Percentiles rank a stretch among this genome's conserved stretches.
Conservation (phyloP, 2,113 vertebrate genomes). For the Muntiacus reevesi region DNA sequence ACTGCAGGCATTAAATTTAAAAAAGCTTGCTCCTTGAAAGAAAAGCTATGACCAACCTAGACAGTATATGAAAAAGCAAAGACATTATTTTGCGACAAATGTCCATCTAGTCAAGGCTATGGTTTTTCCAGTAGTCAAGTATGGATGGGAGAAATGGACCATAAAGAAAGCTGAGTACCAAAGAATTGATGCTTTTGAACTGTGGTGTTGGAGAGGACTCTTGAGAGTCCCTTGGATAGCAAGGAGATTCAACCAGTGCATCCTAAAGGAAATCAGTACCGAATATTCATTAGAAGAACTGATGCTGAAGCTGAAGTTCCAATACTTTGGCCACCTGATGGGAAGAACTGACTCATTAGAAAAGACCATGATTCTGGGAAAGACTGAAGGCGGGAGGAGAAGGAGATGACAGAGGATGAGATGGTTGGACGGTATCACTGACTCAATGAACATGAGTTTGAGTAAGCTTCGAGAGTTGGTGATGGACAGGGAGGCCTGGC, state of each 20-base stretch:
- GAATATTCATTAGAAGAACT: neutral
- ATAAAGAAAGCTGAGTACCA: neutral
- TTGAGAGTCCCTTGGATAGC: neutral
- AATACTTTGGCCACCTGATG: neutral
- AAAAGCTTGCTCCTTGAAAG: neutral
- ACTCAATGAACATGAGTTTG: neutral
- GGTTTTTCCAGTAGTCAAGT: neutral
- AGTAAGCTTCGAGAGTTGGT: rapidly evolving
- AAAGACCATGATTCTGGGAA: neutral
- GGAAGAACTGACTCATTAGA: neutral
- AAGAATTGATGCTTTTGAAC: neutral
- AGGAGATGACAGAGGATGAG: neutral
- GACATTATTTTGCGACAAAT: neutral
- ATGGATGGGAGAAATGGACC: neutral
- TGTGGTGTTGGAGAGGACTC: neutral
- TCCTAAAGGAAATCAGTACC: neutral
- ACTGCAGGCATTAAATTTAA: neutral
- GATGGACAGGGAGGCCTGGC: neutral
- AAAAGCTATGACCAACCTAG: neutral
- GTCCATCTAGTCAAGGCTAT: neutral
- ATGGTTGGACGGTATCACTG: neutral
- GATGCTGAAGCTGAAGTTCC: neutral
- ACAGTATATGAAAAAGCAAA: neutral
- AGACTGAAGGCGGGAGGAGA: neutral
- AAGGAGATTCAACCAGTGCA: neutral